These are phyloP conservation scores for Microcebus ravelobensis DNA, from an alignment of 2,113 vertebrate genomes.

Conservation along the genomic window DNA sequence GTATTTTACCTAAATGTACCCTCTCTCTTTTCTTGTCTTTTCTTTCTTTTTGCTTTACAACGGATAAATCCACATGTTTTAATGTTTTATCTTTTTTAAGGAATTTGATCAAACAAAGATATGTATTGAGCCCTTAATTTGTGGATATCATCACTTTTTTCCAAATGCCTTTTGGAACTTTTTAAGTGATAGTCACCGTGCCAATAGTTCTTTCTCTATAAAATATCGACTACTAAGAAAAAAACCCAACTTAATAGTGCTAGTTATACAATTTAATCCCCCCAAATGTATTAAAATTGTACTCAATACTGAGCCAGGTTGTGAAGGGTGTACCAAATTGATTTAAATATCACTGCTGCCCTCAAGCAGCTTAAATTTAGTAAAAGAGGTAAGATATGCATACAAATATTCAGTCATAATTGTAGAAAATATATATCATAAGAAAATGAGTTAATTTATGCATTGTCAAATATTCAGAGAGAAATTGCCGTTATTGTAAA, in stretches of 20 bases:
- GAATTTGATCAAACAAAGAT: conserved; percentile 37
- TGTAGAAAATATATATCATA: conserved; percentile 58
- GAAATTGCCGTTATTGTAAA: conserved; percentile 75
- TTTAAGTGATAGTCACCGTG: not conserved
- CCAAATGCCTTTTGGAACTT: not conserved
- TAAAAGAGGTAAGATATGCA: not conserved
- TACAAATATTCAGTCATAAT: conserved; percentile 47
- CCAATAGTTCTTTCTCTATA: conserved; percentile 28
- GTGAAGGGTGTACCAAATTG: not conserved
- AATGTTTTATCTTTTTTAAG: conserved; percentile 3
- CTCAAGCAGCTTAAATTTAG: conserved; percentile 56
- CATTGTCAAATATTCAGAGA: conserved; percentile 79
- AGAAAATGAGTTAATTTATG: conserved; percentile 71
- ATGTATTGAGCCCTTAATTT: not conserved
- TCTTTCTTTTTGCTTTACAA: not conserved
- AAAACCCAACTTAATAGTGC: not conserved
- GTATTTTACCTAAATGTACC: not conserved
- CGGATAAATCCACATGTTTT: not conserved
- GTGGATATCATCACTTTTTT: not conserved
- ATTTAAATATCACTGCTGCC: conserved; percentile 26
- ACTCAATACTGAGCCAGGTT: not conserved
- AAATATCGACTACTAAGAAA: not conserved
- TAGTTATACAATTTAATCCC: not conserved
- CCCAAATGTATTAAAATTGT: not conserved
- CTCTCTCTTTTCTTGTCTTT: not conserved